A percentile compares a stretch with the other conserved stretches of the same genome.
Conservation (phyloP, 2,888 invertebrate genomes). For the Ectropis crepuscularia region DNA sequence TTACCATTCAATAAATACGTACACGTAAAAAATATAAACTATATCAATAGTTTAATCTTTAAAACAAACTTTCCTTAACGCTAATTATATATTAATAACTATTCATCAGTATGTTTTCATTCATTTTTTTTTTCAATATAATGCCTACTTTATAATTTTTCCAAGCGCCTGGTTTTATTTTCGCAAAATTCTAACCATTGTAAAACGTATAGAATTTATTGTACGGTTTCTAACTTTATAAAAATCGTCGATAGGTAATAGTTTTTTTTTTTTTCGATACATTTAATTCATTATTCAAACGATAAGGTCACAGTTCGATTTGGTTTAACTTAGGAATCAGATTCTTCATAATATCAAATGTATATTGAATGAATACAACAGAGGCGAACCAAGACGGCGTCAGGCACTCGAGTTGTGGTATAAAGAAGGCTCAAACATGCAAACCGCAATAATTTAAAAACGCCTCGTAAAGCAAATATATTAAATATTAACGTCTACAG, state of each 20-base stretch:
- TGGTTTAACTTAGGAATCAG: constrained; percentile 59
- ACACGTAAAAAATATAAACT: constrained; percentile 86
- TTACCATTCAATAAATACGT: constrained; percentile 85
- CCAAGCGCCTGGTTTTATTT: constrained; percentile 80
- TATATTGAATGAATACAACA: constrained; percentile 38
- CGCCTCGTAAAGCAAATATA: constrained; percentile 81
- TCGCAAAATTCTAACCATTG: constrained; percentile 69
- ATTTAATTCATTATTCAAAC: constrained; percentile 47
- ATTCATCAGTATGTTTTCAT: constrained; percentile 82
- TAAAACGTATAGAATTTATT: constrained; percentile 69
- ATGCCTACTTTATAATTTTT: constrained; percentile 84
- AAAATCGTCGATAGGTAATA: constrained; percentile 67
- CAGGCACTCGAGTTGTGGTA: constrained; percentile 76
- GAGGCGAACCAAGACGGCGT: constrained; percentile 53
- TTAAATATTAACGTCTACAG: constrained; percentile 81
- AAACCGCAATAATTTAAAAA: constrained; percentile 78
- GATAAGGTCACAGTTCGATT: constrained; percentile 66
- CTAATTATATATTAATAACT: constrained; percentile 85
- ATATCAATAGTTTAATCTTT: constrained; percentile 85
- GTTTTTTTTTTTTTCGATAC: constrained; percentile 24
- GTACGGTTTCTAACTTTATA: constrained; percentile 70
- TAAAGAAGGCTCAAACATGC: constrained; percentile 76
- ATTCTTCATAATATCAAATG: constrained; percentile 62
- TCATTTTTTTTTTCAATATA: constrained; percentile 75
- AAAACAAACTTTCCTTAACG: constrained; percentile 81